Evolutionary conservation across 2,888 invertebrate genomes (phyloP).

Genomic region (Tholera decimalis): DNA sequence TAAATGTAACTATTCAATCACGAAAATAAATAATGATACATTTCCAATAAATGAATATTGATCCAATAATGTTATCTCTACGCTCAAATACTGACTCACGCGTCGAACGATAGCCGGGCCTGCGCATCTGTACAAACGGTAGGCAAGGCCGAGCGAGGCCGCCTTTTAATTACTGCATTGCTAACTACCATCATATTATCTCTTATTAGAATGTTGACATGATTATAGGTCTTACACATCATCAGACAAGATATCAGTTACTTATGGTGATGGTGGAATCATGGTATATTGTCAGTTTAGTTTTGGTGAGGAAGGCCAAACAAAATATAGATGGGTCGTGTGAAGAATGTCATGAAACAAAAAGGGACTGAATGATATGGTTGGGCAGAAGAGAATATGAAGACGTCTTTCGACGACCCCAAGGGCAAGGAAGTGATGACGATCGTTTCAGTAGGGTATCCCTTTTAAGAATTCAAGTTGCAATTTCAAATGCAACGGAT

Average conservation of each 20-base stretch:
- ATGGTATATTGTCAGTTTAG: neutral
- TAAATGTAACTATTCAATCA: slow-evolving; percentile 37
- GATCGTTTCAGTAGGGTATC: neutral
- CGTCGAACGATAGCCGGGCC: slow-evolving; percentile 62
- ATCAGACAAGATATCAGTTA: neutral
- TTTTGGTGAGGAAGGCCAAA: neutral
- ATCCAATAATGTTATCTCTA: slow-evolving; percentile 58
- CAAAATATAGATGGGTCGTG: neutral
- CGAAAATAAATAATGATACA: slow-evolving; percentile 39
- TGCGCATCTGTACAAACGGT: slow-evolving; percentile 82
- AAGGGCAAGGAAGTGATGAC: neutral
- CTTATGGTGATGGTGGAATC: neutral
- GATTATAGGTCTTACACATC: slow-evolving; percentile 30
- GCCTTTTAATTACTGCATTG: slow-evolving; percentile 74
- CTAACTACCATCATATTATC: slow-evolving; percentile 56
- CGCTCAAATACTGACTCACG: slow-evolving; percentile 67
- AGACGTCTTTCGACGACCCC: neutral
- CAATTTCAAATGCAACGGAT: slow-evolving; percentile 5
- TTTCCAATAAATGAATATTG: slow-evolving; percentile 49
- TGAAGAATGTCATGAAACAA: neutral
- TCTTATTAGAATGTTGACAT: slow-evolving; percentile 44
- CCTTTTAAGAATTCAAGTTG: neutral
- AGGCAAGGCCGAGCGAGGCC: slow-evolving; percentile 82
- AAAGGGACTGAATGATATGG: neutral
- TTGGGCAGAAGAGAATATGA: neutral